phyloP scores from a whole-genome alignment of 1,140 invertebrate genomes.

The Chelonus insularis region DNA sequence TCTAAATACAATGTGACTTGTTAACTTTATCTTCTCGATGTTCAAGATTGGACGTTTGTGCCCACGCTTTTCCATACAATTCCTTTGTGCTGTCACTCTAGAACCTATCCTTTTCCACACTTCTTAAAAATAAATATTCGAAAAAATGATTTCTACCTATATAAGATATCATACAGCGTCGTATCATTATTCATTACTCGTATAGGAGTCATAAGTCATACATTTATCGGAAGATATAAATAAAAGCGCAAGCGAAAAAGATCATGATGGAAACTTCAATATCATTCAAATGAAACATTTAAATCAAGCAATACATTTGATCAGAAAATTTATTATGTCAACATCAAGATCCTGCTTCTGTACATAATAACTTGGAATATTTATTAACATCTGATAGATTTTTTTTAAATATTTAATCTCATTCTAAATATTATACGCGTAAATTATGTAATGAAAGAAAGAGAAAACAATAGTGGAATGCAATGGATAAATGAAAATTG shows the following conservation, averaged over 20 bases:
- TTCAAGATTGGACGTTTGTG: conserved; percentile 15
- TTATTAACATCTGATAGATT: background rate
- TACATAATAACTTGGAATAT: background rate
- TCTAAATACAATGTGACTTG: too few relatives aligned
- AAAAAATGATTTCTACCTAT: background rate
- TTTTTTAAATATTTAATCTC: too few relatives aligned
- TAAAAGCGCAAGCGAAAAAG: background rate
- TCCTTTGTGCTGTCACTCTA: conserved; percentile 32
- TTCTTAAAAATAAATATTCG: too few relatives aligned
- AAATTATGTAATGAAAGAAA: conserved; percentile 14
- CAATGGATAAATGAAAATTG: conserved; percentile 20
- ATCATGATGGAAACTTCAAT: conserved; percentile 1
- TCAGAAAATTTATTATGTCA: conserved; percentile 13
- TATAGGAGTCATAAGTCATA: conserved; percentile 1
- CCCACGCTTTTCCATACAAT: conserved; percentile 32
- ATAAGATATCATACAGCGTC: background rate
- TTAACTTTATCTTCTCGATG: background rate
- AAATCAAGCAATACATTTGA: background rate
- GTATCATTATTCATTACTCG: conserved; percentile 9
- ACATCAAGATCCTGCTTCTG: background rate
- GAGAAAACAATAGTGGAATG: conserved; percentile 11
- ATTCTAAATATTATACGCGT: too few relatives aligned
- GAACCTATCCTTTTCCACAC: background rate
- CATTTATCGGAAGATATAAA: background rate
- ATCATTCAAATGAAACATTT: conserved; percentile 12